A percentile compares a stretch with the other conserved stretches of the same genome.
These are phyloP conservation scores for Xiphophorus maculatus DNA, from an alignment of 2,113 vertebrate species.

Conservation along the genomic window DNA sequence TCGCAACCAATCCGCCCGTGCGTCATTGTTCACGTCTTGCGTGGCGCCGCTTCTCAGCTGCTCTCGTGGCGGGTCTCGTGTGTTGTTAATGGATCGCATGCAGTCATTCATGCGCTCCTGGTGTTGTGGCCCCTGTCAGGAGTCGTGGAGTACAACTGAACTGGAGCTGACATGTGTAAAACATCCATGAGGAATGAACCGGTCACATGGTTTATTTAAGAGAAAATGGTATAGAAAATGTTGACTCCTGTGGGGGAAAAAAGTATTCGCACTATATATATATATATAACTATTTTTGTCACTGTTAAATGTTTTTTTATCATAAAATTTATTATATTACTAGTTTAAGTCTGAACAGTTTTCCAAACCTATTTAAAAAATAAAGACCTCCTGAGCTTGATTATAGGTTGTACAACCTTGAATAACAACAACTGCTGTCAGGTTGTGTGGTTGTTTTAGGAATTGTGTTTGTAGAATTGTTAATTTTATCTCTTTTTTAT, in stretches of 20 bases:
- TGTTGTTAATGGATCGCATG: constrained; percentile 49
- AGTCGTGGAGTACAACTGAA: neutral
- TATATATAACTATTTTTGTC: neutral
- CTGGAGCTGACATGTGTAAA: neutral
- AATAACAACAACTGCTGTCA: neutral
- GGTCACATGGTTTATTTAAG: neutral
- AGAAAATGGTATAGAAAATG: too few relatives aligned
- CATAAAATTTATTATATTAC: too few relatives aligned
- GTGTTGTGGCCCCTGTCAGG: neutral
- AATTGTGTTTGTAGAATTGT: neutral
- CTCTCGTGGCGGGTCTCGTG: constrained; percentile 46
- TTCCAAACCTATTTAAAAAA: too few relatives aligned
- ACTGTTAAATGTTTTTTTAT: too few relatives aligned
- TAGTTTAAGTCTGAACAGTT: too few relatives aligned
- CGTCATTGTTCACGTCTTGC: neutral
- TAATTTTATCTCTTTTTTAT: too few relatives aligned
- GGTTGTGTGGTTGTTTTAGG: too few relatives aligned
- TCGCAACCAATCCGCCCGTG: neutral
- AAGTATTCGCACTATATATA: neutral
- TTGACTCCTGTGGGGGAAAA: neutral
- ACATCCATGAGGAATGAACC: neutral
- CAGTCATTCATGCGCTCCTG: constrained; percentile 42
- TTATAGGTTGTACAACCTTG: too few relatives aligned
- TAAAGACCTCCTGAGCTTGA: too few relatives aligned
- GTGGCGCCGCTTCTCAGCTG: neutral